phyloP scores from a whole-genome alignment of 1,140 invertebrate genomes.

The Harpegnathos saltator region DNA sequence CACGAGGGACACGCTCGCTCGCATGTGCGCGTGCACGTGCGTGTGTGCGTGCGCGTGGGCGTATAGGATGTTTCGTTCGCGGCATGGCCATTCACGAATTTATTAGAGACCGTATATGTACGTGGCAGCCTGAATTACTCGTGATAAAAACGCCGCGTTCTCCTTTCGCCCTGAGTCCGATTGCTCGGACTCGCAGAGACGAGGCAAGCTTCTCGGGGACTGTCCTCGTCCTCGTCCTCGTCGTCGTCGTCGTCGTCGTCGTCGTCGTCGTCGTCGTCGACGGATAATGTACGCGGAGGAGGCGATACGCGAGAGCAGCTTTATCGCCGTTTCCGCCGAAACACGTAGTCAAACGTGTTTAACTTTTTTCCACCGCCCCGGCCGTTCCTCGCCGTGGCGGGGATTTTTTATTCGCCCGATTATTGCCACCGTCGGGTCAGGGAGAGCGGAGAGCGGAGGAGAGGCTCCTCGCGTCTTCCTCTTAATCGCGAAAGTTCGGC shows the following conservation, averaged over 20 bases:
- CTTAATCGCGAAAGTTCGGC: slow-evolving; percentile 50
- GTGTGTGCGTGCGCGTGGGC: slow-evolving; percentile 46
- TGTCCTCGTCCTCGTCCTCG: neutral
- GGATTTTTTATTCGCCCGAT: slow-evolving; percentile 43
- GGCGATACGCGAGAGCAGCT: slow-evolving; percentile 35
- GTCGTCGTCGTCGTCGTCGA: slow-evolving; percentile 1
- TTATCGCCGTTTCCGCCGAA: slow-evolving; percentile 49
- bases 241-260: neutral
- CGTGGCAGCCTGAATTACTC: slow-evolving; percentile 73
- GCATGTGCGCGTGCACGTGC: neutral
- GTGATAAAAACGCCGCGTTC: slow-evolving; percentile 68
- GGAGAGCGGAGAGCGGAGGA: neutral
- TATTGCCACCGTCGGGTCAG: slow-evolving; percentile 40
- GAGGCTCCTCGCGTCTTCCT: slow-evolving; percentile 38
- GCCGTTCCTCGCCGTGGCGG: neutral
- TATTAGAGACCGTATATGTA: slow-evolving; percentile 72
- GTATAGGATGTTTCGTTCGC: slow-evolving; percentile 69
- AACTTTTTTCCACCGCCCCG: slow-evolving; percentile 17
- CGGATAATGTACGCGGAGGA: slow-evolving; percentile 54
- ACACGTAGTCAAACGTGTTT: slow-evolving; percentile 39
- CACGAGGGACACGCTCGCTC: neutral
- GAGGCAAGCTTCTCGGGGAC: neutral
- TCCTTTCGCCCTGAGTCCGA: slow-evolving; percentile 41
- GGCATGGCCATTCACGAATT: slow-evolving; percentile 71
- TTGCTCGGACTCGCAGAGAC: neutral